phyloP scores from a whole-genome alignment of 2,113 vertebrate species.

The Caranx melampygus region DNA sequence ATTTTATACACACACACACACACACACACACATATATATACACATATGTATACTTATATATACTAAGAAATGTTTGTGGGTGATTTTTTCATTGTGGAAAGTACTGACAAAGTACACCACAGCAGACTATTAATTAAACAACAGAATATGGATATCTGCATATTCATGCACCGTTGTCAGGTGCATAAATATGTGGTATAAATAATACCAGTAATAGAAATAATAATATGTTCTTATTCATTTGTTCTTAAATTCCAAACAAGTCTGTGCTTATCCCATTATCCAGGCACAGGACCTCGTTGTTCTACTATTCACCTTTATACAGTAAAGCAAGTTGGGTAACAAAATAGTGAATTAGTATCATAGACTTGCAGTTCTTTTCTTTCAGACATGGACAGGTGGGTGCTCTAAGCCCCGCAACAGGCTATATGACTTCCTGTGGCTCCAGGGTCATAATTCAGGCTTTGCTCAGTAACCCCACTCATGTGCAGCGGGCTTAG shows the following conservation, averaged over 20 bases:
- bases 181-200: not conserved
- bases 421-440: conserved; percentile 4
- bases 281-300: not conserved
- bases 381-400: conserved; percentile 10
- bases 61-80: not conserved
- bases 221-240: conserved; percentile 15
- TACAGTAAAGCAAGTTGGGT: not conserved
- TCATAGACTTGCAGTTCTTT: conserved; percentile 17
- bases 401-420: conserved; percentile 9
- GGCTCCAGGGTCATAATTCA: conserved; percentile 56
- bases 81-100: not conserved
- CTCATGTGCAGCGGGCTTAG: conserved; percentile 29
- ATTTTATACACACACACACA: no score
- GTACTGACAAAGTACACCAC: not conserved
- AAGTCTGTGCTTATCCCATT: not conserved
- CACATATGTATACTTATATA: no score
- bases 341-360: not conserved
- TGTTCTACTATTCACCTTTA: not conserved
- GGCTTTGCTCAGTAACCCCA: conserved; percentile 44
- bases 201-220: not conserved
- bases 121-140: not conserved
- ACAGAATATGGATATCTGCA: not conserved
- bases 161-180: not conserved
- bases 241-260: not conserved
- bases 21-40: no score